Evolutionary conservation across 1,140 invertebrate genomes (phyloP), one percentile per base, ranked within the genome.

Genomic region (Galleria mellonella): DNA sequence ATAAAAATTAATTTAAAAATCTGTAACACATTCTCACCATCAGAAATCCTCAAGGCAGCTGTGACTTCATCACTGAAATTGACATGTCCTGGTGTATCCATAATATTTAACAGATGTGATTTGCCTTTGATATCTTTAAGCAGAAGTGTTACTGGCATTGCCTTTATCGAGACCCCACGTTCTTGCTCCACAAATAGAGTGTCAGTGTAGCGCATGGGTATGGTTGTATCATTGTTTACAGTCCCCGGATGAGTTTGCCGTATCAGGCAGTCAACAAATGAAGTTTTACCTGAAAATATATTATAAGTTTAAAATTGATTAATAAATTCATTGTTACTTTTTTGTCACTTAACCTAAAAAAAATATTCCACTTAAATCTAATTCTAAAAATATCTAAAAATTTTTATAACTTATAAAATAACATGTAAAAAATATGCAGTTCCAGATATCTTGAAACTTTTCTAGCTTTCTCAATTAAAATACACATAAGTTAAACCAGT

Each of bases 61-160:
- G 98, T 99, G 0, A 97, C 96, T 89, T 99, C 98, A 88, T 99
- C 98, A 12, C 98, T 99, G 76, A 99, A 99, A 78, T 99, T 99
- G 0, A 99, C 98, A 88, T 99, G 98, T n/a, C 93, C 97, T n/a
- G 98, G 97, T 1, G 98, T 99, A 72, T 99, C 98, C 78, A 99
- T 97, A 45, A 99, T 91, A 74, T 99, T 99, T 45, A 99, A 88
- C 9, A 99, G 87, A 86, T 94, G 98, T 9, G 96, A 98, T 82
- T 99, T 99, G 12, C 93, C 93, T 70, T 96, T 96, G 0, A 97
- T 92, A 83, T 99, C 97, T 70, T 96, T 97, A 43, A 99, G 79
- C 0, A 99, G 90, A 0, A 99, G 83, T 0, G 97, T 98, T 0
- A 99, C 93, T 0, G 98, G 98, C 36, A 94, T 96, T 0, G 97